phyloP scores from a whole-genome alignment of 2,113 vertebrate species.

The Nycticryphes semicollaris region DNA sequence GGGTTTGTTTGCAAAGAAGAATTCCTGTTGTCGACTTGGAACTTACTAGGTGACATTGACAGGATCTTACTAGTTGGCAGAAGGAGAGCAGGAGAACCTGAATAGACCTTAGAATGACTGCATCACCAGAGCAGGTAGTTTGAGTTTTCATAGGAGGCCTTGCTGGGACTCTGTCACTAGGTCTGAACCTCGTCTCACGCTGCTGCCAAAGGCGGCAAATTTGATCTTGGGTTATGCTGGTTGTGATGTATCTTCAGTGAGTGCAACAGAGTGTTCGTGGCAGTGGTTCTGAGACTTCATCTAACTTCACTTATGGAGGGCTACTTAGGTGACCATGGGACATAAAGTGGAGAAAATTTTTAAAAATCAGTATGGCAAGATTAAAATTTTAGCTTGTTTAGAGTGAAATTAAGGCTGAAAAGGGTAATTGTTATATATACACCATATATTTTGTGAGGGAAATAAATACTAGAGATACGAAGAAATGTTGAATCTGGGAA shows the following conservation, averaged over 20 bases:
- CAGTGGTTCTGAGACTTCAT: background rate
- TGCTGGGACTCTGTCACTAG: background rate
- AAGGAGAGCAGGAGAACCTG: background rate
- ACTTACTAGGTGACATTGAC: background rate
- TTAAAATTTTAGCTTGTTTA: background rate
- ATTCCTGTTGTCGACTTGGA: background rate
- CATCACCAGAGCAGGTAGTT: background rate
- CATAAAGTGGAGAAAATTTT: background rate
- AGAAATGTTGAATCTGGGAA: background rate
- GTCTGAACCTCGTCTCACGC: rapidly evolving
- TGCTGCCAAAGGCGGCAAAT: background rate
- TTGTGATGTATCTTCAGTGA: background rate
- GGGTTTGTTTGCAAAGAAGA: background rate
- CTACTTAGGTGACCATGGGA: background rate
- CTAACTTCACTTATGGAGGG: background rate
- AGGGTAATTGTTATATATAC: background rate
- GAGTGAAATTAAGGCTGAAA: background rate
- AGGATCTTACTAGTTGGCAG: background rate
- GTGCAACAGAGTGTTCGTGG: rapidly evolving
- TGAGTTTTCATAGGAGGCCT: background rate
- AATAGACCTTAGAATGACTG: background rate
- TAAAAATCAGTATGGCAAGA: background rate
- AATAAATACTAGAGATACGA: background rate
- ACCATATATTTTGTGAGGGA: background rate
- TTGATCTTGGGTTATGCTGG: background rate